Evolutionary conservation across 1,140 invertebrate genomes (phyloP).

Genomic region (Ctenoplectra terminalis): DNA sequence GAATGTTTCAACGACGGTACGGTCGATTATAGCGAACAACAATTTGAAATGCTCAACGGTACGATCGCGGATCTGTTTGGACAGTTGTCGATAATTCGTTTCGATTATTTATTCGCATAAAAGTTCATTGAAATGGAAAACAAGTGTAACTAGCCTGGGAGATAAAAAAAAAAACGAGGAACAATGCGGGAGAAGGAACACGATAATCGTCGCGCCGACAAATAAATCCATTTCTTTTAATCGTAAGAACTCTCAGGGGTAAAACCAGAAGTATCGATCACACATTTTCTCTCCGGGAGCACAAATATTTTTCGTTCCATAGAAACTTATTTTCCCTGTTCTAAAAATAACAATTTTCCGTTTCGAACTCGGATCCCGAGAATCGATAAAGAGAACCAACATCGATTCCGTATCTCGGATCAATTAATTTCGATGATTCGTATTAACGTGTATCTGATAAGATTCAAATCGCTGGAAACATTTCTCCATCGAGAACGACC

Average conservation of each 20-base stretch:
- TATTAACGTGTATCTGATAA: background rate
- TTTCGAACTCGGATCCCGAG: too few relatives aligned
- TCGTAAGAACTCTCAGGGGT: too few relatives aligned
- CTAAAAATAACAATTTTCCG: background rate
- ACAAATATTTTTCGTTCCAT: background rate
- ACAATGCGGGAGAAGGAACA: too few relatives aligned
- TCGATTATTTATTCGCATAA: background rate
- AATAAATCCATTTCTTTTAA: too few relatives aligned
- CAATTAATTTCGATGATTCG: background rate
- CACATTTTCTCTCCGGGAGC: background rate
- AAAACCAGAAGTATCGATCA: too few relatives aligned
- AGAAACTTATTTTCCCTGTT: background rate
- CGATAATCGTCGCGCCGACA: too few relatives aligned
- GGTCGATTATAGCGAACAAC: too few relatives aligned
- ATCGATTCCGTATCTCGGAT: background rate
- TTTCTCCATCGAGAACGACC: background rate
- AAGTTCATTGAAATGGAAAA: background rate
- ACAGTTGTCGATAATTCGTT: constrained; percentile 15
- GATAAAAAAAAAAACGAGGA: background rate
- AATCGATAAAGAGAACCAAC: background rate
- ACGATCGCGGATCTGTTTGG: background rate
- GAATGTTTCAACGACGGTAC: too few relatives aligned
- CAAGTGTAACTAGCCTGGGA: too few relatives aligned
- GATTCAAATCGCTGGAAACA: background rate
- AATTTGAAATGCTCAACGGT: background rate